These are phyloP conservation scores for Cryptophagus acutangulus DNA, from an alignment of 2,888 invertebrate species.

Conservation along the genomic window DNA sequence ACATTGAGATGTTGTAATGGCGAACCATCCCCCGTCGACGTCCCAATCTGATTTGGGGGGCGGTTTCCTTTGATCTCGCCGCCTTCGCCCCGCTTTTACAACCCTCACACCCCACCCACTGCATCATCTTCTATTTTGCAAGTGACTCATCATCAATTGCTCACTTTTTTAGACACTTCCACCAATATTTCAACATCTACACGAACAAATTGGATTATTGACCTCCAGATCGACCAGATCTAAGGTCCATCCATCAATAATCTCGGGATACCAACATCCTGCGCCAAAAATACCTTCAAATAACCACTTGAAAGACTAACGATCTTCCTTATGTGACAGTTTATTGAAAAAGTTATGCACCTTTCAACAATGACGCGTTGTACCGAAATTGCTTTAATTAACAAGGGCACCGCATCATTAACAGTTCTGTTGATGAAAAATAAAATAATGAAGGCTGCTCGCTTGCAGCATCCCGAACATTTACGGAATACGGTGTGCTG, in stretches of 20 bases:
- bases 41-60: constrained; percentile 46
- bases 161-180: too few relatives aligned
- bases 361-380: too few relatives aligned
- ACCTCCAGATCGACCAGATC: too few relatives aligned
- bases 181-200: too few relatives aligned
- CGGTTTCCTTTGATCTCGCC: constrained; percentile 62
- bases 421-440: constrained; percentile 23
- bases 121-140: constrained; percentile 45
- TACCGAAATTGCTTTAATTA: constrained; percentile 25
- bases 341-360: too few relatives aligned
- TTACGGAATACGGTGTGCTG: constrained; percentile 12
- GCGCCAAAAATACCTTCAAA: too few relatives aligned
- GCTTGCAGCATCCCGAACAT: background rate
- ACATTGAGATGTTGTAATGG: constrained; percentile 47
- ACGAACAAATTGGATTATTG: too few relatives aligned
- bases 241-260: too few relatives aligned
- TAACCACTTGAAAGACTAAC: too few relatives aligned
- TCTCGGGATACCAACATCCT: too few relatives aligned
- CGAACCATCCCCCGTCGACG: constrained; percentile 44
- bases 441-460: constrained; percentile 15
- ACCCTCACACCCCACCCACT: constrained; percentile 30
- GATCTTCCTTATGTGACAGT: too few relatives aligned
- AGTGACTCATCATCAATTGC: constrained; percentile 48
- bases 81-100: constrained; percentile 41
- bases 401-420: constrained; percentile 27